A percentile compares a stretch with the other conserved stretches of the same genome.
Evolutionary conservation across 2,113 vertebrate species (phyloP).

Genomic region (Syngnathus scovelli): DNA sequence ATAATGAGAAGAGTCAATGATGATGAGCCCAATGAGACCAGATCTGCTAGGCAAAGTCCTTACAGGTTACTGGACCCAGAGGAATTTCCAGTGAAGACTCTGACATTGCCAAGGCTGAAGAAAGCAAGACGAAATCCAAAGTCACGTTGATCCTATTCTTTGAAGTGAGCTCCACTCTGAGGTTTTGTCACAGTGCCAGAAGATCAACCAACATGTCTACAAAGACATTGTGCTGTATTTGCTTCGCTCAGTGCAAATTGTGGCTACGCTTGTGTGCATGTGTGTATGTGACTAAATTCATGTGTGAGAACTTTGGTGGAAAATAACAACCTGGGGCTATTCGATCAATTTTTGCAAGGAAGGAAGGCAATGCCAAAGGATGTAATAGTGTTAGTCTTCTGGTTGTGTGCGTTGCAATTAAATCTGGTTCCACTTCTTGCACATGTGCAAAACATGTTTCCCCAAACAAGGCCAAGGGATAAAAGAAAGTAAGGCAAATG

Average conservation of each 20-base stretch:
- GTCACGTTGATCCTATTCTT: neutral
- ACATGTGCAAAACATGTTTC: slow-evolving; percentile 65
- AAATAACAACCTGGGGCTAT: slow-evolving; percentile 40
- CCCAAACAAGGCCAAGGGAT: slow-evolving; percentile 38
- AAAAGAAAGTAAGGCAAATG: slow-evolving; percentile 38
- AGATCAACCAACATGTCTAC: neutral
- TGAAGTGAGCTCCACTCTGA: neutral
- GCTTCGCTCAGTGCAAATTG: neutral
- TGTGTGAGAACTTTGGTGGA: slow-evolving; percentile 10
- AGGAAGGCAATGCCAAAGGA: slow-evolving; percentile 34
- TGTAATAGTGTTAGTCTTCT: slow-evolving; percentile 49
- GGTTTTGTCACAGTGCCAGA: neutral
- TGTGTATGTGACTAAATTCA: neutral
- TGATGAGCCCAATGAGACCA: neutral
- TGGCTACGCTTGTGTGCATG: neutral
- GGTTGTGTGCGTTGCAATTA: slow-evolving; percentile 59
- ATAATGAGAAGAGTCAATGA: neutral
- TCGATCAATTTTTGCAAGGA: slow-evolving; percentile 35
- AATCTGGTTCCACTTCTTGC: slow-evolving; percentile 62
- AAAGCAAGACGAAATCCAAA: neutral
- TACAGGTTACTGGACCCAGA: neutral
- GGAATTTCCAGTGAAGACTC: neutral
- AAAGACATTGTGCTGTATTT: neutral
- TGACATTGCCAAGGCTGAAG: neutral
- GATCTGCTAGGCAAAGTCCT: neutral